A percentile compares a stretch with the other conserved stretches of the same genome.
These are phyloP conservation scores for Cynoglossus semilaevis DNA, from an alignment of 2,113 vertebrate species.

Conservation along the genomic window DNA sequence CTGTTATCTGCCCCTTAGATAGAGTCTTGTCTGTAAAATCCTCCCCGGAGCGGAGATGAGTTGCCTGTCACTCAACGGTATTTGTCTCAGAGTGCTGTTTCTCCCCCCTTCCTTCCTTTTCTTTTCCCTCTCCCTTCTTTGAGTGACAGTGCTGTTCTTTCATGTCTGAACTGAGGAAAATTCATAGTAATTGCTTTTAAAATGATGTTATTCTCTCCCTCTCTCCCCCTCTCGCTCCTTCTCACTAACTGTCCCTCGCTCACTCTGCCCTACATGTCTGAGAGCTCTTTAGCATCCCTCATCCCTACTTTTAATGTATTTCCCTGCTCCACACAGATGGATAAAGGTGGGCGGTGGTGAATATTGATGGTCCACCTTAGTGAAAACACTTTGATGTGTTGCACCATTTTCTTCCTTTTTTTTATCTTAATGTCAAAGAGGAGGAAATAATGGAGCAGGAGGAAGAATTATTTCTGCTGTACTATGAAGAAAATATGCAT, in stretches of 20 bases:
- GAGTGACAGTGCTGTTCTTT: constrained; percentile 75
- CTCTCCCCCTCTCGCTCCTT: constrained; percentile 23
- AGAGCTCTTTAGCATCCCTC: constrained; percentile 29
- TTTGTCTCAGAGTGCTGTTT: constrained; percentile 60
- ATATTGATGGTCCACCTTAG: constrained; percentile 34
- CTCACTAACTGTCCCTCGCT: constrained; percentile 30
- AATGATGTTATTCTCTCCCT: constrained; percentile 68
- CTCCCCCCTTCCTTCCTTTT: constrained; percentile 22
- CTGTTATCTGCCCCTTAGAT: constrained; percentile 70
- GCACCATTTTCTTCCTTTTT: constrained; percentile 29
- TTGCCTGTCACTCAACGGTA: constrained; percentile 72
- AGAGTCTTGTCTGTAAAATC: constrained; percentile 73
- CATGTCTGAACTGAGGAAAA: constrained; percentile 80
- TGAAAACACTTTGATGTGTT: constrained; percentile 43
- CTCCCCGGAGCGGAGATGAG: constrained; percentile 72
- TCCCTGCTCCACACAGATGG: constrained; percentile 52
- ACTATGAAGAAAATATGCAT: constrained; percentile 57
- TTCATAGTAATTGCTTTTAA: constrained; percentile 81
- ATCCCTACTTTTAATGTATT: constrained; percentile 38
- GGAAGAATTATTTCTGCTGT: constrained; percentile 60
- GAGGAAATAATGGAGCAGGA: constrained; percentile 45
- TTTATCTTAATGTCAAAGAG: constrained; percentile 44
- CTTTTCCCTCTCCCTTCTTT: constrained; percentile 41
- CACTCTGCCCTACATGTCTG: constrained; percentile 25
- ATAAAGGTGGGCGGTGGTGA: constrained; percentile 44